Evolutionary conservation across 2,888 invertebrate genomes (phyloP).

Genomic region (Toxonevra muliebris): DNA sequence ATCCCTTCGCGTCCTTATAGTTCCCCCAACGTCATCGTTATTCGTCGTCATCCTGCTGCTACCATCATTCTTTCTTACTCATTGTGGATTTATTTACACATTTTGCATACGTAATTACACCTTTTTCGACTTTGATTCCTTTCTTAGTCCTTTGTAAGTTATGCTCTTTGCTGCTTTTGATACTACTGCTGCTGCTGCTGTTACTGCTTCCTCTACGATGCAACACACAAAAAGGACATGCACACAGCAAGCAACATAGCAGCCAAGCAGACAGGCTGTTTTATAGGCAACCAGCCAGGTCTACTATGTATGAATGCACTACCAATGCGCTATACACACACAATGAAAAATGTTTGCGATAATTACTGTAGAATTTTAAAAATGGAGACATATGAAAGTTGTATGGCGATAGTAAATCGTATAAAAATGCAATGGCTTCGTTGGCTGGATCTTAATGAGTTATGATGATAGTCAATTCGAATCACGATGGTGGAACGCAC

Average conservation of each 20-base stretch:
- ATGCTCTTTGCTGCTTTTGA: no score
- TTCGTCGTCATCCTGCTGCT: not conserved
- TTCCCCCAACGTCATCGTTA: not conserved
- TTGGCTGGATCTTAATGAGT: no score
- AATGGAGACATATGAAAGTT: no score
- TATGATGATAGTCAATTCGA: no score
- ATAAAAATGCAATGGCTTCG: no score
- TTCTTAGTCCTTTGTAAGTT: no score
- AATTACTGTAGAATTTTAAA: no score
- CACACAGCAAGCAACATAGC: not conserved
- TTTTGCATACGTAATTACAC: slow-evolving; percentile 36
- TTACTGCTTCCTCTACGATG: not conserved
- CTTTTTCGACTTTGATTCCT: slow-evolving; percentile 20
- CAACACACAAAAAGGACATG: not conserved
- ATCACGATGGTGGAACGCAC: no score
- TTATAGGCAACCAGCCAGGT: not conserved
- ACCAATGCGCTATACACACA: no score
- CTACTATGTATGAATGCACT: not conserved
- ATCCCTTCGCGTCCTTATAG: not conserved
- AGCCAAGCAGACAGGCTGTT: not conserved
- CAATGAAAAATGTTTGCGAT: no score
- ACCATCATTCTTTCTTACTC: not conserved
- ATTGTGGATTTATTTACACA: slow-evolving; percentile 33
- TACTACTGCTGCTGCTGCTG: not conserved
- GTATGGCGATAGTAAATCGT: no score